Conservation (phyloP, 2,113 vertebrate species). For the Laticauda colubrina region DNA sequence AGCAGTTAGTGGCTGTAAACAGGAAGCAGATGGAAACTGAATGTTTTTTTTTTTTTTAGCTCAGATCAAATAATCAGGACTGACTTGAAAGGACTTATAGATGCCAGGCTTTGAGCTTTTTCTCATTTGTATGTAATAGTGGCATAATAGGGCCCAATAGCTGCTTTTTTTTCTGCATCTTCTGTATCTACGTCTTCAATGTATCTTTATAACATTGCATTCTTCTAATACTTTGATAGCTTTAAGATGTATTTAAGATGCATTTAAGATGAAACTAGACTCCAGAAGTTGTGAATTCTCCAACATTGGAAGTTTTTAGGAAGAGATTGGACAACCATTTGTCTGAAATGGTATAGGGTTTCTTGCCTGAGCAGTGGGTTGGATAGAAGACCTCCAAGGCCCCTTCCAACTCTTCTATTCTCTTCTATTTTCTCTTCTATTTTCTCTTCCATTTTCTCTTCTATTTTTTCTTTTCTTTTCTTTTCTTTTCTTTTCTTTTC, state of each 20-base stretch:
- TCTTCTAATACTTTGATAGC: neutral
- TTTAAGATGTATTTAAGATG: neutral
- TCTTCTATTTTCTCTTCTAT: too few species aligned
- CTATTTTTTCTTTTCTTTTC: too few species aligned
- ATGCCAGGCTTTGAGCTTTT: neutral
- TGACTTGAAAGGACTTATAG: neutral
- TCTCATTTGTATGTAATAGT: neutral
- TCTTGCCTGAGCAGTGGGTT: too few species aligned
- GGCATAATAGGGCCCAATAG: neutral
- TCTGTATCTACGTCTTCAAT: neutral
- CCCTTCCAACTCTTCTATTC: too few species aligned
- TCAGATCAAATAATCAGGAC: neutral
- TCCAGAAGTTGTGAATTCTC: too few species aligned
- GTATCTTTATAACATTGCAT: neutral
- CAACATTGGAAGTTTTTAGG: too few species aligned
- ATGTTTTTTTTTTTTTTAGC: neutral
- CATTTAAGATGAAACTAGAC: too few species aligned
- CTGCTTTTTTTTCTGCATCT: neutral
- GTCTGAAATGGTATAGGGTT: too few species aligned
- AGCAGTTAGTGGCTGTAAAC: neutral
- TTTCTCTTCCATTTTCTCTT: too few species aligned
- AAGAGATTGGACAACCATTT: too few species aligned
- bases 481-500: too few species aligned
- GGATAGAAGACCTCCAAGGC: too few species aligned
- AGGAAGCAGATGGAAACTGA: neutral